Base-by-base conservation (phyloP, 2,113 vertebrate species). In the Malurus elegans region DNA sequence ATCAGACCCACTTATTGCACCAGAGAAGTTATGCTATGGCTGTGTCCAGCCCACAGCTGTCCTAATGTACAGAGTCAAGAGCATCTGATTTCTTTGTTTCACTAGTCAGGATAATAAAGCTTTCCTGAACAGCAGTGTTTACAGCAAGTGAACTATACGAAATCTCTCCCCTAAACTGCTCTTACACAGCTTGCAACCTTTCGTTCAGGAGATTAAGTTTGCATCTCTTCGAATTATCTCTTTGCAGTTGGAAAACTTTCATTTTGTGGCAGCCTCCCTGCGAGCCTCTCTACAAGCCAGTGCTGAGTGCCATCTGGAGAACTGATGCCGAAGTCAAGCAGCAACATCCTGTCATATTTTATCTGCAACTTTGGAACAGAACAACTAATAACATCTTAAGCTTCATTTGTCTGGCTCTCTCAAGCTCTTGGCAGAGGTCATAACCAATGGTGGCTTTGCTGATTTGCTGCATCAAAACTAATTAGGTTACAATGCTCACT, bases 271-370 rank as follows among this genome's bases (percentile, higher is more conserved):
- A 97, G 97, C 84, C 81, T 97, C 97, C 97, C 97, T 96, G 96
- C 86, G 85, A 98, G 98, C 95, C 93, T 97, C 44, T 96, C 98
- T 96, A 97, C 96, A 71, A 98, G 97, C 97, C 97, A 97, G 60
- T 74, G 96, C 97, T 95, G 97, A 95, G 95, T 96, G 96, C 98
- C 98, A 98, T 98, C 98, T 98, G 98, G 98, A 98, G 97, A 97
- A 86, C 91, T 14, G 84, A 54, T 81, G 95, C 96, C 19, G 58
- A 86, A 97, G 94, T 97, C 97, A 86, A 93, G 93, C 96, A 76
- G 70, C 97, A 97, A 86, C 96, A 95, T 97, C 98, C 97, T 98
- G 98, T 97, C 93, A 93, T 97, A 94, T 96, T 97, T 96, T 96
- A 97, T 97, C 97, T 96, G 97, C 96, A 97, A 98, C 96, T 98